phyloP scores from a whole-genome alignment of 2,797 vertebrate genomes.

The Parauchenoglanis ngamensis region DNA sequence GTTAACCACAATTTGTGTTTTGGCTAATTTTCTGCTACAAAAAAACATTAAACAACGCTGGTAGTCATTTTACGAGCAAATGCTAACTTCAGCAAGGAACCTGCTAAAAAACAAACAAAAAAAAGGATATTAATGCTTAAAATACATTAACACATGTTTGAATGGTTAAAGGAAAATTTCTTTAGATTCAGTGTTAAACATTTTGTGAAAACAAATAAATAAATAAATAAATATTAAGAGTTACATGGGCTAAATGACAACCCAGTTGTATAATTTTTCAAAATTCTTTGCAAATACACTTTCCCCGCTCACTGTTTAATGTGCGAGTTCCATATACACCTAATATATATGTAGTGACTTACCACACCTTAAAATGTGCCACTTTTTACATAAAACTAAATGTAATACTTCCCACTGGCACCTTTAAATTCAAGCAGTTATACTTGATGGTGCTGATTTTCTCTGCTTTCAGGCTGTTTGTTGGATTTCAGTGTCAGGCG shows the following conservation, averaged over 20 bases:
- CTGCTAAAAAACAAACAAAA: not conserved
- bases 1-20: not conserved
- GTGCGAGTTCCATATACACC: not conserved
- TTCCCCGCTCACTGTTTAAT: not conserved
- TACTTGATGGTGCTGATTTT: conserved; percentile 13
- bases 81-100: not conserved
- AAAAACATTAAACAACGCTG: not conserved
- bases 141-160: no score
- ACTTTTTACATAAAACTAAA: not conserved
- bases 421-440: conserved; percentile 9
- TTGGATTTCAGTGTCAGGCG: conserved; percentile 31
- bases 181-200: no score
- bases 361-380: not conserved
- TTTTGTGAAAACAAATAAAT: not conserved
- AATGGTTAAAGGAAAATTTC: no score
- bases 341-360: not conserved
- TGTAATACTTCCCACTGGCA: not conserved
- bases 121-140: not conserved
- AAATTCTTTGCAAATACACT: not conserved
- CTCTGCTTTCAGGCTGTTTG: conserved; percentile 24
- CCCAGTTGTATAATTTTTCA: not conserved
- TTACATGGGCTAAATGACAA: not conserved
- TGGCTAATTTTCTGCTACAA: not conserved
- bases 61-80: not conserved
- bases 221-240: not conserved